Evolutionary conservation across 2,888 invertebrate species (phyloP), one percentile per base, ranked within the genome.

Genomic region (Oxycera nigricornis): DNA sequence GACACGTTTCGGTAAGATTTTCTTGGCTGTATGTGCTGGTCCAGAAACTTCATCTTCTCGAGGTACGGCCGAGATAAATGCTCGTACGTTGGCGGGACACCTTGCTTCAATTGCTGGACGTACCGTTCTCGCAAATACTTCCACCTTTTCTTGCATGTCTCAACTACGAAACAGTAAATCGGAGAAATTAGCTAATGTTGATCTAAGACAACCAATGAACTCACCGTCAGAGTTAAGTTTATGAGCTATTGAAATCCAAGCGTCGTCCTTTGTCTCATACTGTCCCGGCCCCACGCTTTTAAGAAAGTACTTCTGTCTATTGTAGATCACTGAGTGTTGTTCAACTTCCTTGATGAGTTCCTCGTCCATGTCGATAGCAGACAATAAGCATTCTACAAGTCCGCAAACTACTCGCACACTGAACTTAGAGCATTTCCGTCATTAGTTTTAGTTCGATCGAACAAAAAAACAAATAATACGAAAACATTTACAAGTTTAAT

Each of bases 11-110:
- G 81, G 75, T 85, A 85, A 1, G 85, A 85, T 78, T 85, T 85
- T 6, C 85, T 81, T 2, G 85, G 84, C 73, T 85, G 85, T 73
- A 85, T 85, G 74, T 84, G 85, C 72, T 84, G 83, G 75, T 85
- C 85, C 1, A 85, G 78, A 76, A 85, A 85, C 79, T 84, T 85
- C 85, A 85, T 85, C 79, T 85, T 85, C 76, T 85, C 85, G 65
- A 85, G 78, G 79, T 85, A 85, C 0, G 85, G 85, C 1, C 85
- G 82, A 1, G 85, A 85, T 9, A 85, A 78, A 76, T 85, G 85
- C 73, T 85, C 85, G 76, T 85, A 85, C 1, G 83, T 83, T 2
- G 85, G 85, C 1, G 85, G 83, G 76, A 84, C 84, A 2, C 84
- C 83, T 74, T 85, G 84, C 75, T 85, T 85, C 1, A 85, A 82